These are phyloP conservation scores for Epizoanthus ramosus DNA, from an alignment of 92 coral and sea anemone species.

Conservation along the genomic window DNA sequence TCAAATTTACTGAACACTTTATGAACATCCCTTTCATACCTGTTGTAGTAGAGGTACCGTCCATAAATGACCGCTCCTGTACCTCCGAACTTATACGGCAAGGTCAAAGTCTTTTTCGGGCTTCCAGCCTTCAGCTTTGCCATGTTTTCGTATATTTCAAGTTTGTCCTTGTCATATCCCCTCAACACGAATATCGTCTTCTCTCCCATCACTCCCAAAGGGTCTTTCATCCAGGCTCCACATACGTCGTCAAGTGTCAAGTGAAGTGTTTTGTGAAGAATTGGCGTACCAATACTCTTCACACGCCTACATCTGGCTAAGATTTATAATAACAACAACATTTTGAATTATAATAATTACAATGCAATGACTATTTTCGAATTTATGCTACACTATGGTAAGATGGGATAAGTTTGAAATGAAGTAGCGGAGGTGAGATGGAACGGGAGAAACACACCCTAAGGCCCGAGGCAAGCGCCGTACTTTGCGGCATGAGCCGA, in stretches of 20 bases:
- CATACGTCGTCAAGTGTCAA: background rate
- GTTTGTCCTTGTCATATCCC: background rate
- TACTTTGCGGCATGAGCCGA: too few species aligned
- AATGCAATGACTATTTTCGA: background rate
- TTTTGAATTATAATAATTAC: too few species aligned
- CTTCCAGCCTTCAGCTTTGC: slow-evolving; percentile 22
- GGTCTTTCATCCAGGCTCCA: slow-evolving; percentile 56
- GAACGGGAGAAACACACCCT: too few species aligned
- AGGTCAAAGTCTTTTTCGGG: slow-evolving; percentile 24
- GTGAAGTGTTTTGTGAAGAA: background rate
- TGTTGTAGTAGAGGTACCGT: slow-evolving; percentile 44
- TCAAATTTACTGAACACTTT: background rate
- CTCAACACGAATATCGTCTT: slow-evolving; percentile 26
- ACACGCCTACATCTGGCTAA: background rate
- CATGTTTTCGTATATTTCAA: slow-evolving; percentile 23
- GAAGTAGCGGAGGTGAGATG: too few species aligned
- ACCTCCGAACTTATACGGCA: slow-evolving; percentile 40
- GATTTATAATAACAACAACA: too few species aligned
- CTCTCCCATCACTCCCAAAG: slow-evolving; percentile 30
- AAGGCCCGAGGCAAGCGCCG: too few species aligned
- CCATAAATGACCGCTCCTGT: slow-evolving; percentile 52
- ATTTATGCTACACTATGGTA: too few species aligned
- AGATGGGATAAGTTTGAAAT: too few species aligned
- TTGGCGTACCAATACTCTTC: slow-evolving; percentile 10
- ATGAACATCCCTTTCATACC: slow-evolving; percentile 1